A percentile compares a stretch with the other conserved stretches of the same genome.
Evolutionary conservation across 2,113 vertebrate species (phyloP).

Genomic region (Eptesicus fuscus): DNA sequence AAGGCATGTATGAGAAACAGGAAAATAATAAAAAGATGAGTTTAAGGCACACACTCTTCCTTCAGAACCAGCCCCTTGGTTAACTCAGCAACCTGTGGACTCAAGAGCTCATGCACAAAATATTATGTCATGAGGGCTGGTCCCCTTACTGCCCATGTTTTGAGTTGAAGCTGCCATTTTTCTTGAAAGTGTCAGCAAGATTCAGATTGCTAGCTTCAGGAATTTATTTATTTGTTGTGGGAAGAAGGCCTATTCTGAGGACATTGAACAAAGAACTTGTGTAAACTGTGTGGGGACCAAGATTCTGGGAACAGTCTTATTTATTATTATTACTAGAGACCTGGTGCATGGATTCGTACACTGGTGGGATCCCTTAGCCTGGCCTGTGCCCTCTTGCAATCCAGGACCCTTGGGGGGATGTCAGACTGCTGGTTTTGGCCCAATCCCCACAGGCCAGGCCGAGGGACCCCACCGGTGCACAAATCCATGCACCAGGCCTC

Average conservation of each 20-base stretch:
- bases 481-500: too few relatives aligned
- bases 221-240: neutral
- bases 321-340: neutral
- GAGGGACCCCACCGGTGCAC: too few relatives aligned
- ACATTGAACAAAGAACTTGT: neutral
- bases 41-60: neutral
- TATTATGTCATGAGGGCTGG: rapidly evolving
- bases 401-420: too few relatives aligned
- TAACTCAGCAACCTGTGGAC: neutral
- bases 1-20: constrained; percentile 39
- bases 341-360: too few relatives aligned
- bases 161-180: neutral
- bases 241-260: neutral
- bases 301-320: neutral
- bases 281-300: neutral
- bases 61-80: neutral
- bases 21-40: constrained; percentile 53
- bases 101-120: neutral
- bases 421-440: too few relatives aligned
- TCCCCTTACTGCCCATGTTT: neutral
- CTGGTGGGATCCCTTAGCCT: too few relatives aligned
- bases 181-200: neutral
- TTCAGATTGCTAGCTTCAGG: neutral
- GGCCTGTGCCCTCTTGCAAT: too few relatives aligned
- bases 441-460: too few relatives aligned